phyloP scores from a whole-genome alignment of 1,140 invertebrate genomes.

The Metopolophium dirhodum region DNA sequence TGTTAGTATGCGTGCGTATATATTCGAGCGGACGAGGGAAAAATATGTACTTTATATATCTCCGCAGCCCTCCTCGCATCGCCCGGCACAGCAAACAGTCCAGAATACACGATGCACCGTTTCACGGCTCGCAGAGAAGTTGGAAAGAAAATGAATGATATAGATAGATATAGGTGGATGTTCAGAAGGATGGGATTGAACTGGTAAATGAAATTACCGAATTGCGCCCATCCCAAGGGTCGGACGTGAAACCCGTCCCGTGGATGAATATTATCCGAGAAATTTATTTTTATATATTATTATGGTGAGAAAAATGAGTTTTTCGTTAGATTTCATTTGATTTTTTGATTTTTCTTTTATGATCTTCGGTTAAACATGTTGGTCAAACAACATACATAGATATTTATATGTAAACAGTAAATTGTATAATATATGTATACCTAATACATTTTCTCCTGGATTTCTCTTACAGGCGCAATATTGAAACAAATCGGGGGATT shows the following conservation, averaged over 20 bases:
- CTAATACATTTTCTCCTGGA: too few species aligned
- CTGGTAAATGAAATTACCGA: neutral
- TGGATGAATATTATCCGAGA: neutral
- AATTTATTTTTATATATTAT: neutral
- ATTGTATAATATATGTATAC: too few species aligned
- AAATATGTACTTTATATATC: slow-evolving; percentile 4
- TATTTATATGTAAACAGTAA: too few species aligned
- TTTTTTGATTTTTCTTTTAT: neutral
- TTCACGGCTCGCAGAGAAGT: neutral
- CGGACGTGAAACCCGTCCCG: neutral
- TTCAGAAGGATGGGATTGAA: neutral
- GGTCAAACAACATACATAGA: too few species aligned
- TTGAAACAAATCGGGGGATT: too few species aligned
- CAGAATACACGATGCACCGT: neutral
- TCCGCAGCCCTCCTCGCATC: neutral
- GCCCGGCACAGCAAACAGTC: neutral
- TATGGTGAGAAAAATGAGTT: too few species aligned
- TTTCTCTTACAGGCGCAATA: too few species aligned
- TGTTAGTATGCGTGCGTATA: neutral
- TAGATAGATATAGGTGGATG: neutral
- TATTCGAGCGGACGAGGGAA: neutral
- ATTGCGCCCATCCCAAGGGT: neutral
- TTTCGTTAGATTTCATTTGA: neutral
- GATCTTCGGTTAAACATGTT: neutral
- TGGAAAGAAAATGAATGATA: neutral